These are phyloP conservation scores for Phrynosoma platyrhinos DNA, from an alignment of 2,113 vertebrate genomes.

Conservation along the genomic window DNA sequence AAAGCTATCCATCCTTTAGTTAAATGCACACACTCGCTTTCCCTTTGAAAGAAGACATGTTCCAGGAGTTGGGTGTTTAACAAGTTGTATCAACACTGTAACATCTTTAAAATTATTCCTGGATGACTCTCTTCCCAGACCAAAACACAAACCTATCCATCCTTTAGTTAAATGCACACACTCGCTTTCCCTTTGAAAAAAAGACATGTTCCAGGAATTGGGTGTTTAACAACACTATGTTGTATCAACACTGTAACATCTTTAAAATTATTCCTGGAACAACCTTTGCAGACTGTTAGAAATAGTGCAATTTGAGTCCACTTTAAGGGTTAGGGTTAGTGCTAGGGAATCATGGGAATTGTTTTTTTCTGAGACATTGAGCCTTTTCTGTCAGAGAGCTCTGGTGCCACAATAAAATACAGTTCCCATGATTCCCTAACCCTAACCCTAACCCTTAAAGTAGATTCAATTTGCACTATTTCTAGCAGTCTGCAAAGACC, in stretches of 20 bases:
- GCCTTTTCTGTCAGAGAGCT: too few relatives aligned
- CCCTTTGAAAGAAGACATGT: not conserved
- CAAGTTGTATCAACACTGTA: slow-evolving; percentile 14
- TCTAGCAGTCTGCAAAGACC: too few relatives aligned
- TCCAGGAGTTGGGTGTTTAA: not conserved
- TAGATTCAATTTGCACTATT: too few relatives aligned
- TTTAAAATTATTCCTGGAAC: slow-evolving; percentile 9
- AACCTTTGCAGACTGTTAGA: too few relatives aligned
- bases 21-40: not conserved
- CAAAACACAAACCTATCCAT: not conserved
- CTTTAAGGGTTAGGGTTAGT: too few relatives aligned
- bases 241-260: not conserved
- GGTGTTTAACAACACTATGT: not conserved
- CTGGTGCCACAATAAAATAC: too few relatives aligned
- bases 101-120: slow-evolving; percentile 9
- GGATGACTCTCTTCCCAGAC: not conserved
- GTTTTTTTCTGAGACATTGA: too few relatives aligned
- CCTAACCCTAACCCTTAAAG: too few relatives aligned
- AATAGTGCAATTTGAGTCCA: too few relatives aligned
- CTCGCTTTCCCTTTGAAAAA: not conserved
- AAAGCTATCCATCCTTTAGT: not conserved
- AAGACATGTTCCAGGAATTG: not conserved
- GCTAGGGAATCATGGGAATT: too few relatives aligned
- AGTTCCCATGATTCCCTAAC: too few relatives aligned
- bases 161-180: not conserved